Evolutionary conservation across 2,888 invertebrate genomes (phyloP), one percentile per base, ranked within the genome.

Genomic region (Meiosimyza platycephala): DNA sequence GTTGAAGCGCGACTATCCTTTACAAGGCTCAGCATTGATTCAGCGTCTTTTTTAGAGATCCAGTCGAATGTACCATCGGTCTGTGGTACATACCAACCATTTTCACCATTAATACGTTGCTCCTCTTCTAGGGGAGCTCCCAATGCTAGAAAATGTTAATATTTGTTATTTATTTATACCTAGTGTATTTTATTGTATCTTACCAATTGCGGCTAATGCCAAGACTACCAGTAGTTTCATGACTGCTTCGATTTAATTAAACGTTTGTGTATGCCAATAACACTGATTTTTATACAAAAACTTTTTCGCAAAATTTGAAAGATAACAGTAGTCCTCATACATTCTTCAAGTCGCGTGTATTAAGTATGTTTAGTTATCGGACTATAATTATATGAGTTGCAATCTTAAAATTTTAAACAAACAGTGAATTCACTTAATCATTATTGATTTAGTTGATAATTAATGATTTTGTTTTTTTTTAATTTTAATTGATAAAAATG

Each of bases 81-180:
- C 18, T 72, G 75, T 1, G 79, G 79, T 3, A 79, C 72, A 75
- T 73, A 78, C 79, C 78, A 78, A 54, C 79, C 79, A 59, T 78
- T 78, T 54, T 78, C 78, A 16, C 77, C 78, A 57, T 74, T 75
- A 22, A 74, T 66, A 4, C 68, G 76, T 9, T 79, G 78, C 59
- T 54, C 12, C 11, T 70, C 62, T 18, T 70, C 62, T 7, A 62
- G n/a, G 11, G 70, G 70, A 18, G 70, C 70, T 6, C 63, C 54
- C 6, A 52, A 18, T 12, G 70, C 63, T 62, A 40, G n/a, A 5
- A 40, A 40, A 4, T 28, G 2, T 28, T 0, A 28, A 28, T 3
- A 28, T 28, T 28, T 4, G 3, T 4, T 28, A 28, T 28, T 28
- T 28, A 28, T 28, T 28, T 28, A 2, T 28, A 28, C 2, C 2